Evolutionary conservation across 2,888 invertebrate species (phyloP).

Genomic region (Phyto melanocephala): DNA sequence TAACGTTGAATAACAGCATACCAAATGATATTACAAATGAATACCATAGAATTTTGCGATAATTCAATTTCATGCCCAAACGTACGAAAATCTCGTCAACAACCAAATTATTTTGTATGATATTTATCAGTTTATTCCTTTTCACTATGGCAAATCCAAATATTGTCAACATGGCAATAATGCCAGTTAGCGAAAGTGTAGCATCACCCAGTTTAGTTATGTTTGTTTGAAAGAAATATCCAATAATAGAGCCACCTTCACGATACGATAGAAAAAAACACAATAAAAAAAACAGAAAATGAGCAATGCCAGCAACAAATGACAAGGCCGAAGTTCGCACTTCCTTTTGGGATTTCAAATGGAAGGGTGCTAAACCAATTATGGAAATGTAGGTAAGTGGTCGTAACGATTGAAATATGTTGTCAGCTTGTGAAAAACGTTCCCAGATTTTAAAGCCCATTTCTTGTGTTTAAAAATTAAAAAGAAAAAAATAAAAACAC

Average conservation of each 20-base stretch:
- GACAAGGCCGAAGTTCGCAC: slow-evolving; percentile 74
- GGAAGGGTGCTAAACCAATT: slow-evolving; percentile 75
- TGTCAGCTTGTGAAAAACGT: slow-evolving; percentile 74
- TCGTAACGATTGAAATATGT: slow-evolving; percentile 75
- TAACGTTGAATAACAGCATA: slow-evolving; percentile 74
- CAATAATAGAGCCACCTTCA: slow-evolving; percentile 76
- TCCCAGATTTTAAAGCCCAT: slow-evolving; percentile 73
- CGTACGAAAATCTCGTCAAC: slow-evolving; percentile 75
- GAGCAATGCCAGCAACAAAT: slow-evolving; percentile 72
- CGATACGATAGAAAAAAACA: slow-evolving; percentile 71
- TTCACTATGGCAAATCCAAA: slow-evolving; percentile 72
- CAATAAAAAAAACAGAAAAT: slow-evolving; percentile 73
- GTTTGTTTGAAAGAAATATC: slow-evolving; percentile 77
- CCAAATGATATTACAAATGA: slow-evolving; percentile 73
- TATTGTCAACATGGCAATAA: slow-evolving; percentile 75
- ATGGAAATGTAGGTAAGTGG: slow-evolving; percentile 75
- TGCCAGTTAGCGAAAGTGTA: slow-evolving; percentile 73
- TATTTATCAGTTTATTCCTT: slow-evolving; percentile 67
- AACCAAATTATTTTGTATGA: slow-evolving; percentile 72
- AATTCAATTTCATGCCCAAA: slow-evolving; percentile 74
- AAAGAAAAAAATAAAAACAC: background rate
- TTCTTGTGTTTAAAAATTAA: background rate
- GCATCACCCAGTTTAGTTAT: slow-evolving; percentile 76
- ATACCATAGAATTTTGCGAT: slow-evolving; percentile 72
- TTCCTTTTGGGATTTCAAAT: slow-evolving; percentile 72